Evolutionary conservation across 2,888 invertebrate genomes (phyloP), one percentile per base, ranked within the genome.

Genomic region (Luperina nickerlii): DNA sequence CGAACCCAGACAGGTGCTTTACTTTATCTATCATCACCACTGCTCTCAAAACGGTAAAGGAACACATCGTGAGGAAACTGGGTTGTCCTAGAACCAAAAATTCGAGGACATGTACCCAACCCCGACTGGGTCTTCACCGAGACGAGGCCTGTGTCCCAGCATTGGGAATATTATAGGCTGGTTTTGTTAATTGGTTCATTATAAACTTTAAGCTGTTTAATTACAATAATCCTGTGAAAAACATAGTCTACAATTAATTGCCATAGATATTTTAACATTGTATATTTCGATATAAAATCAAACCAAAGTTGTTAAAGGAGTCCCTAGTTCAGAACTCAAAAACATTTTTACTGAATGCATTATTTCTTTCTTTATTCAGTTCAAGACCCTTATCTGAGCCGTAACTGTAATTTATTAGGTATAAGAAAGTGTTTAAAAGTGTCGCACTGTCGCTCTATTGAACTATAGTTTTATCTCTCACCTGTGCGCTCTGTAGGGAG

Each of bases 381-480:
- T 48, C 54, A n/a, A 18, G 15, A 51, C 71, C 75, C 77, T 80
- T 80, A 84, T 84, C 84, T 24, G 27, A 5, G 51, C 67, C 72
- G 69, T 77, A 74, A 62, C 65, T 65, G 78, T 81, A 82, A 89
- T 83, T 90, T 89, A 89, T 88, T 81, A 76, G 79, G 81, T 78
- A 78, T 77, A 84, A 82, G 76, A 84, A 87, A 84, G 76, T 85
- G 84, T 87, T 88, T 88, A 85, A 88, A 82, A 81, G 74, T 78
- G 79, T 81, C 85, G 75, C 79, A 83, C 86, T 86, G 79, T 81
- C 85, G 75, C 79, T 83, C 86, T 86, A 79, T 85, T 85, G 84
- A 87, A 87, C 85, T 88, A 86, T 84, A 79, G 75, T 78, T 85
- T 90, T 90, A 90, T 90, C 90, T 89, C 90, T 89, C 86, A 91